Percentiles rank a stretch among this genome's conserved stretches.
Evolutionary conservation across 1,140 invertebrate species (phyloP).

Genomic region (Zaprionus camerounensis): DNA sequence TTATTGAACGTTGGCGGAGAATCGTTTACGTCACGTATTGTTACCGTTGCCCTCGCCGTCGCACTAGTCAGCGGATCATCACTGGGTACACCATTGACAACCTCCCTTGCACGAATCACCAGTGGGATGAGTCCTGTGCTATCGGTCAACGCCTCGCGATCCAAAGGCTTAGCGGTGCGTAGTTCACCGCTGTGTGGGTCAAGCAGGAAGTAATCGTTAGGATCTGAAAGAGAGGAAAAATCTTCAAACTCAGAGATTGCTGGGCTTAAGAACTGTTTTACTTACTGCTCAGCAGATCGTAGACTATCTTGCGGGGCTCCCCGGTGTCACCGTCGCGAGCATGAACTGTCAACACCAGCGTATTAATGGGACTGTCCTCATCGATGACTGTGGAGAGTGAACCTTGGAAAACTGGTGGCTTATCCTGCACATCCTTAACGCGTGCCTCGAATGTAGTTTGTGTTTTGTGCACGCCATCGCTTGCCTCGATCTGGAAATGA

Average conservation of each 20-base stretch:
- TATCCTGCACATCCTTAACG: constrained; percentile 93
- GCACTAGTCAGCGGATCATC: constrained; percentile 89
- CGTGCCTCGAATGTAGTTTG: constrained; percentile 90
- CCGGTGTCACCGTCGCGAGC: constrained; percentile 93
- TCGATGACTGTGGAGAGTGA: constrained; percentile 91
- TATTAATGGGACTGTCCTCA: constrained; percentile 94
- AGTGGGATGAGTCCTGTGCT: constrained; percentile 91
- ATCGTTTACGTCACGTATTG: constrained; percentile 97
- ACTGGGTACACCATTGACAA: constrained; percentile 89
- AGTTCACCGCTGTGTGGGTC: constrained; percentile 92
- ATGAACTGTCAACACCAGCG: constrained; percentile 90
- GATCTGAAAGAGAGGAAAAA: constrained; percentile 86
- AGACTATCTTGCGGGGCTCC: constrained; percentile 90
- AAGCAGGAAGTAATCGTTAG: constrained; percentile 93
- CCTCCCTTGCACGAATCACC: constrained; percentile 89
- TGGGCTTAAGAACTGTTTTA: constrained; percentile 41
- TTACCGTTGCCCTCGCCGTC: constrained; percentile 90
- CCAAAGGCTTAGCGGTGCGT: constrained; percentile 92
- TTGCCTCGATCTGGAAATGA: constrained; percentile 89
- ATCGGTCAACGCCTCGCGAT: constrained; percentile 92
- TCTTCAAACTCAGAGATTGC: background rate
- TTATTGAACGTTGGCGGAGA: constrained; percentile 93
- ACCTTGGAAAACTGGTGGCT: constrained; percentile 92
- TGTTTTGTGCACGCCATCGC: constrained; percentile 90
- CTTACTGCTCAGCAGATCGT: constrained; percentile 93